Evolutionary conservation across 2,888 invertebrate genomes (phyloP), one percentile per base, ranked within the genome.

Genomic region (Acanthacorydalis orientalis): DNA sequence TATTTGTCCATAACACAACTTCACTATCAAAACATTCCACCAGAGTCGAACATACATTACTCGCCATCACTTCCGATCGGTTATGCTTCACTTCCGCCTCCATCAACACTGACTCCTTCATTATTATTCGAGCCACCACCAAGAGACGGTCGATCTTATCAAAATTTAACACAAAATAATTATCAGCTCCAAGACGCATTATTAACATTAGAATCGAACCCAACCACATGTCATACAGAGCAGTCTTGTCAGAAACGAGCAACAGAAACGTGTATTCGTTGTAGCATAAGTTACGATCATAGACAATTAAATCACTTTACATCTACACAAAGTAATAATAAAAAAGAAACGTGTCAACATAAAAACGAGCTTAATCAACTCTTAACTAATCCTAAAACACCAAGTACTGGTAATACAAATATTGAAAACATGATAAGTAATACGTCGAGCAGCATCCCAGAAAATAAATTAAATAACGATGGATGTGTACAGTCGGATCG

Each of bases 121-220:
- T 10, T 49, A 32, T 40, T 50, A 16, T 50, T 48, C 48, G 50
- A 43, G 33, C 49, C 51, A 14, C 49, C 51, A 6, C 47, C 49
- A 31, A 42, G 45, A 33, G 51, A 48, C 9, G 34, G 43, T 2
- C 40, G 48, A 9, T 43, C 38, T 15, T 32, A 15, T 32, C 14
- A 34, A 9, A 40, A 46, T 38, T 6, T 35, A 4, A 8, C 8
- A 1, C 43, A 43, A 14, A 32, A 48, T 11, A 43, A 43, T 39
- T 16, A 16, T n/a, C 16, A 9, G 15, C 2, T n/a, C 10, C n/a
- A 37, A 11, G 31, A 11, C 7, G 31, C 31, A 32, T 12, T 43
- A 7, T 23, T 31, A 43, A 6, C 43, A 42, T 2, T 31, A 12
- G 23, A 14, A 7, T 32, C 43, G 4, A 12, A 35, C 10, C 14